Conservation (phyloP, 2,113 vertebrate genomes). For the Coryphaenoides rupestris region DNA sequence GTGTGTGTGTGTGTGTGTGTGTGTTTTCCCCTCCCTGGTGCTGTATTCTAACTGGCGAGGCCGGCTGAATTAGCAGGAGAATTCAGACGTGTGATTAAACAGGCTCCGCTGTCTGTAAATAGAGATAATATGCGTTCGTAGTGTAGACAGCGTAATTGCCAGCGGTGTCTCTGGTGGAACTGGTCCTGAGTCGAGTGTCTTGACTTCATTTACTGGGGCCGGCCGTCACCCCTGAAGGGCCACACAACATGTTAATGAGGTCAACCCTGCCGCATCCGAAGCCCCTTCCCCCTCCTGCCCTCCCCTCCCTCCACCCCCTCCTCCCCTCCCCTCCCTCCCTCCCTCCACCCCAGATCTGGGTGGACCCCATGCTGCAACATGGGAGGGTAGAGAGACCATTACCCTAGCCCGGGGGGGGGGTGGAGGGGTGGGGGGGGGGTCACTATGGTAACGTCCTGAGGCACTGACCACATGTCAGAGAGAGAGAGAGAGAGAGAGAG, state of each 20-base stretch:
- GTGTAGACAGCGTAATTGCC: constrained; percentile 26
- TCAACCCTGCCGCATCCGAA: constrained; percentile 51
- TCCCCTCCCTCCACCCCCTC: neutral
- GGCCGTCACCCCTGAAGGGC: constrained; percentile 57
- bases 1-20: constrained; percentile 32
- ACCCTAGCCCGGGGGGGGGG: constrained; percentile 48
- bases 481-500: constrained; percentile 18
- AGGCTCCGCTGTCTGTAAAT: constrained; percentile 29
- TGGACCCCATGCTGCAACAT: constrained; percentile 24
- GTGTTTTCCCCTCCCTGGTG: constrained; percentile 19
- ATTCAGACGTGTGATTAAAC: constrained; percentile 36
- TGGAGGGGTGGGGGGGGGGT: constrained; percentile 42
- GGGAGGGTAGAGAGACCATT: constrained; percentile 46
- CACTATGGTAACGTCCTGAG: constrained; percentile 67
- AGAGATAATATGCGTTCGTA: constrained; percentile 30
- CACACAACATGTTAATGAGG: constrained; percentile 64
- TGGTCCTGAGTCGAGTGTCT: constrained; percentile 38
- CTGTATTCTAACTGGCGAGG: neutral
- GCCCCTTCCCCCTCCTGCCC: constrained; percentile 1
- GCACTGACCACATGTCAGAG: constrained; percentile 71
- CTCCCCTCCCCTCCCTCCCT: constrained; percentile 8
- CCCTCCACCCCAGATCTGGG: constrained; percentile 7
- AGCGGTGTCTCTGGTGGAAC: constrained; percentile 34
- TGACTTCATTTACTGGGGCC: constrained; percentile 47
- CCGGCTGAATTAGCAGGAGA: constrained; percentile 21